These are phyloP conservation scores for Cliona cf. orientalis DNA, from an alignment of 37 sponge, comb jelly and placozoan species.

Conservation along the genomic window DNA sequence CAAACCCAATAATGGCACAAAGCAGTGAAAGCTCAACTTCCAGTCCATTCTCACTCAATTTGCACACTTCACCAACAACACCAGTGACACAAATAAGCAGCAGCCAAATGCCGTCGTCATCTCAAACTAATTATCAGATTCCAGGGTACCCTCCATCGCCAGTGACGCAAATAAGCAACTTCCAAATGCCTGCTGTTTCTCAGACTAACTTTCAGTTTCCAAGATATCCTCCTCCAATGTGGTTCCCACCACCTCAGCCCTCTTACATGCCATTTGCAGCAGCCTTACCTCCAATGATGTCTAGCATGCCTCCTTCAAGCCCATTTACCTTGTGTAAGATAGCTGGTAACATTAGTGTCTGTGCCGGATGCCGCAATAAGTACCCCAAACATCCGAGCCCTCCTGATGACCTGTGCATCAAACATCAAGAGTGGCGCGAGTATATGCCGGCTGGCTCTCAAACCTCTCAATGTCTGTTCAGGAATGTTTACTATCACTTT, in stretches of 20 bases:
- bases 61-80: too few species aligned
- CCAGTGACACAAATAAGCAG: too few species aligned
- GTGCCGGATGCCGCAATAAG: neutral
- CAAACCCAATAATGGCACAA: neutral
- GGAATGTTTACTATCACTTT: neutral
- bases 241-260: neutral
- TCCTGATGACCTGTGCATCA: slow-evolving; percentile 22
- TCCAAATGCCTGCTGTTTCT: neutral
- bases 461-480: neutral
- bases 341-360: neutral
- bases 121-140: neutral
- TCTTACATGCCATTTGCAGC: too few species aligned
- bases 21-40: too few species aligned
- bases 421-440: neutral
- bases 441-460: neutral
- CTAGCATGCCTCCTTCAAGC: neutral
- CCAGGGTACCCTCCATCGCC: neutral
- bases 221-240: neutral
- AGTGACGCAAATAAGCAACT: neutral
- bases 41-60: too few species aligned
- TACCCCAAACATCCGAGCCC: neutral
- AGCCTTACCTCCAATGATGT: too few species aligned
- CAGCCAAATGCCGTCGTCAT: too few species aligned
- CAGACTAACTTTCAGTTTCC: neutral
- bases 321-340: slow-evolving; percentile 28